Conservation (phyloP, 64 coral and sea anemone species). For the Anthopleura sola region DNA sequence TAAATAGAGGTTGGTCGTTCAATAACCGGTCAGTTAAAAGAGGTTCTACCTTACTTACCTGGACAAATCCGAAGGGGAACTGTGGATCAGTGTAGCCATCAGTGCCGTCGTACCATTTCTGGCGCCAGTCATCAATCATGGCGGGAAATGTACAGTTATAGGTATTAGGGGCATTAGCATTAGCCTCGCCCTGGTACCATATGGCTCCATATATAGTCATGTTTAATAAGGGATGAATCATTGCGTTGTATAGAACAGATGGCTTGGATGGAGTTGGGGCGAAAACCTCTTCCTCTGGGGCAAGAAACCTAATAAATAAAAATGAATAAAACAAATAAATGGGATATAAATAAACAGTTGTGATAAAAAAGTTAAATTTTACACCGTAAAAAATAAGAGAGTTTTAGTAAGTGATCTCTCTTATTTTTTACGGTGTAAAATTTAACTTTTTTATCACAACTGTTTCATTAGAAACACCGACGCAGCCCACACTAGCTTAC, state of each 20-base stretch:
- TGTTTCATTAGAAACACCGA: too few species aligned
- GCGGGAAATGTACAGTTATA: constrained; percentile 98
- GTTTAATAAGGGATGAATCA: constrained; percentile 91
- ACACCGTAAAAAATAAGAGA: too few species aligned
- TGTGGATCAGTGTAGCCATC: constrained; percentile 54
- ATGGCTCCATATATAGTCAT: constrained; percentile 99
- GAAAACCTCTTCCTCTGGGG: background rate
- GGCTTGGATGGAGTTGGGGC: constrained; percentile 11
- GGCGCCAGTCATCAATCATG: constrained; percentile 98
- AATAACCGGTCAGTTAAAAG: too few species aligned
- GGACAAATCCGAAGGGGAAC: constrained; percentile 98
- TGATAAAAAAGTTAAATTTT: too few species aligned
- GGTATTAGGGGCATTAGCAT: constrained; percentile 44
- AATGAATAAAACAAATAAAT: background rate
- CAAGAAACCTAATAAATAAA: background rate
- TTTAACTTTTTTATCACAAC: too few species aligned
- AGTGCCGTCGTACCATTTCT: constrained; percentile 82
- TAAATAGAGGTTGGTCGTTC: too few species aligned
- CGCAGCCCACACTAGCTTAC: too few species aligned
- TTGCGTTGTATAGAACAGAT: constrained; percentile 85
- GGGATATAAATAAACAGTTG: too few species aligned
- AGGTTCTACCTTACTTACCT: constrained; percentile 35
- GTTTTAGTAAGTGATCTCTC: too few species aligned
- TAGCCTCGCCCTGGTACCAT: constrained; percentile 96
- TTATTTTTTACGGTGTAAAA: too few species aligned